Evolutionary conservation across 2,888 invertebrate species (phyloP).

Genomic region (Ferrisia virgata): DNA sequence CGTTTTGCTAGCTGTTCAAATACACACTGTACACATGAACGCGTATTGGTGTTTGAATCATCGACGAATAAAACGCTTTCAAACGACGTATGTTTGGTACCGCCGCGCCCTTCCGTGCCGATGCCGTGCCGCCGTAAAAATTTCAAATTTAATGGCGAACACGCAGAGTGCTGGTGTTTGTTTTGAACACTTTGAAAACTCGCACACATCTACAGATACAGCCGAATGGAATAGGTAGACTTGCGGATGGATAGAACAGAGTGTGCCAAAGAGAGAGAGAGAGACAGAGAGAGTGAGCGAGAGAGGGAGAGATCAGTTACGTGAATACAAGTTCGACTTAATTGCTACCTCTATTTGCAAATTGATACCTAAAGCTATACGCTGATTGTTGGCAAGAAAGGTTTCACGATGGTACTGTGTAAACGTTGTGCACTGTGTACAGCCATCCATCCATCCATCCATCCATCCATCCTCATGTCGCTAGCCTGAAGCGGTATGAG

Average conservation of each 20-base stretch:
- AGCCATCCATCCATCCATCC: too few relatives aligned
- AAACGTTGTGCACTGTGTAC: not conserved
- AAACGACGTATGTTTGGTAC: too few relatives aligned
- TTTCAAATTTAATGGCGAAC: not conserved
- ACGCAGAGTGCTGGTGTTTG: not conserved
- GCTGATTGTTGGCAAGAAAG: not conserved
- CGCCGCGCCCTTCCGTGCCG: too few relatives aligned
- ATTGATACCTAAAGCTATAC: conserved; percentile 15
- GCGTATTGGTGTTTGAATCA: not conserved
- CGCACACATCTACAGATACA: too few relatives aligned
- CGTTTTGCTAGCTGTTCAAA: not conserved
- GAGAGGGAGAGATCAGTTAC: not conserved
- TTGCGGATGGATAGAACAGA: too few relatives aligned
- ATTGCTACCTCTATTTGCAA: conserved; percentile 25
- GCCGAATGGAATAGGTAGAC: too few relatives aligned
- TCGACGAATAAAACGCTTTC: not conserved
- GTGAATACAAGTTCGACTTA: not conserved
- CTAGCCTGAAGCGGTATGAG: conserved; percentile 25
- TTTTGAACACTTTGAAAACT: not conserved
- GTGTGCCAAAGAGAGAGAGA: not conserved
- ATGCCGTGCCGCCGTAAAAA: not conserved
- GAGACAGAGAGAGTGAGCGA: not conserved
- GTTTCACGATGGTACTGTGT: not conserved
- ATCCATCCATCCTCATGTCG: conserved; percentile 29
- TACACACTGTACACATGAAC: not conserved